Conservation (phyloP, 53 echinoderm and acorn worm genomes). For the Paracentrotus lividus region DNA sequence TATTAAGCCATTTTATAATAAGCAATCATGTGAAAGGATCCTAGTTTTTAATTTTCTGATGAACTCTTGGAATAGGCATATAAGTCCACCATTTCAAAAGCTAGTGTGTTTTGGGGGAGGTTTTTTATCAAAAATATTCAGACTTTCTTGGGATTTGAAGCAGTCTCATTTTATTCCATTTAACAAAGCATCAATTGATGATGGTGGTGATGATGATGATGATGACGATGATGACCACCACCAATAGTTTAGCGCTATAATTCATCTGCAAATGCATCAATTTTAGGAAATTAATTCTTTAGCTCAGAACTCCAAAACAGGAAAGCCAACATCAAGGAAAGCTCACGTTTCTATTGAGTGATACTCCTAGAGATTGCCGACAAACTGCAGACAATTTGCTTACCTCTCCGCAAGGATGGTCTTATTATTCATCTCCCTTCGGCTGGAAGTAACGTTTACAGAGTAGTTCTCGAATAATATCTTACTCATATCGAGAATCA, state of each 20-base stretch:
- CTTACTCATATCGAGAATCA: background rate
- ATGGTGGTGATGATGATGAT: no score
- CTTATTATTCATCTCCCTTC: background rate
- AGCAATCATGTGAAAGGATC: no score
- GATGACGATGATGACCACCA: no score
- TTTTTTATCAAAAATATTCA: no score
- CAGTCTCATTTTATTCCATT: background rate
- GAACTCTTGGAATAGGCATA: no score
- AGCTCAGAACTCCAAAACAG: background rate
- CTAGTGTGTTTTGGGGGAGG: no score
- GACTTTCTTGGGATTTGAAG: no score
- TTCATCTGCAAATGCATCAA: no score
- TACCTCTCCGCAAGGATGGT: background rate
- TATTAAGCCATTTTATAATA: no score
- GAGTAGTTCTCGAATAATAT: background rate
- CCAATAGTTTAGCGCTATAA: no score
- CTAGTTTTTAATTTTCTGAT: no score
- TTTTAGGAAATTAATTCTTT: background rate
- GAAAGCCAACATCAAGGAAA: background rate
- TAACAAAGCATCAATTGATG: background rate
- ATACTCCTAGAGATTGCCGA: conserved; percentile 1
- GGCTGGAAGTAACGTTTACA: background rate
- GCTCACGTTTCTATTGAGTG: background rate
- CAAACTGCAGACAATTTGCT: background rate
- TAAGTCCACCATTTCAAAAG: no score